These are phyloP conservation scores for Agrochola circellaris DNA, from an alignment of 2,888 invertebrate species.

Conservation along the genomic window DNA sequence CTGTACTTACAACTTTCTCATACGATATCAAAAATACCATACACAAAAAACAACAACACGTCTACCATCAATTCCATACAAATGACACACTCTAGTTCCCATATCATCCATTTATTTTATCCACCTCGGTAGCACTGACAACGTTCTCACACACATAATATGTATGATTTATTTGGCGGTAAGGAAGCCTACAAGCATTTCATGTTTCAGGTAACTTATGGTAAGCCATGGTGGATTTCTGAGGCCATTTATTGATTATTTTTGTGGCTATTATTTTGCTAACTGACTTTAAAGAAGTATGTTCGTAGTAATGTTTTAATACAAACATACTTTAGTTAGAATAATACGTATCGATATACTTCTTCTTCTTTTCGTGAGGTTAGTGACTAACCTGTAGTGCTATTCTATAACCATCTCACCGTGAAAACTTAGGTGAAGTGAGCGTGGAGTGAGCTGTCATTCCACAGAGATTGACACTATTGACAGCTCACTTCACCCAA, in stretches of 20 bases:
- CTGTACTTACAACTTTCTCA: neutral
- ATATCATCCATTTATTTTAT: constrained; percentile 55
- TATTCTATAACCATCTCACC: too few relatives aligned
- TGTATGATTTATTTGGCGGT: constrained; percentile 51
- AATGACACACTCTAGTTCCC: constrained; percentile 37
- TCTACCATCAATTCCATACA: constrained; percentile 14
- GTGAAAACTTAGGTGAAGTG: too few relatives aligned
- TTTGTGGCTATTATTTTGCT: neutral
- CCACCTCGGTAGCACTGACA: constrained; percentile 53
- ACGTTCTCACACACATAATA: constrained; percentile 26
- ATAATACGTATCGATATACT: too few relatives aligned
- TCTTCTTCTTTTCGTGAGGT: too few relatives aligned
- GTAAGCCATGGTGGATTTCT: neutral
- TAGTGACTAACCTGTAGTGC: too few relatives aligned
- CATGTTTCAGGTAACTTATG: constrained; percentile 53
- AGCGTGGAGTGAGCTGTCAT: too few relatives aligned
- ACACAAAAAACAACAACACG: constrained; percentile 3
- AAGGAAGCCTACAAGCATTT: constrained; percentile 56
- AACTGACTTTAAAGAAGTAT: too few relatives aligned
- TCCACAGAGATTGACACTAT: too few relatives aligned
- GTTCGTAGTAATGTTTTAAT: too few relatives aligned
- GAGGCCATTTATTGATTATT: neutral
- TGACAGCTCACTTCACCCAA: too few relatives aligned
- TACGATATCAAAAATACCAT: neutral
- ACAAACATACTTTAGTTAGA: too few relatives aligned